phyloP scores from a whole-genome alignment of 1,140 invertebrate genomes.

The Aphis gossypii region DNA sequence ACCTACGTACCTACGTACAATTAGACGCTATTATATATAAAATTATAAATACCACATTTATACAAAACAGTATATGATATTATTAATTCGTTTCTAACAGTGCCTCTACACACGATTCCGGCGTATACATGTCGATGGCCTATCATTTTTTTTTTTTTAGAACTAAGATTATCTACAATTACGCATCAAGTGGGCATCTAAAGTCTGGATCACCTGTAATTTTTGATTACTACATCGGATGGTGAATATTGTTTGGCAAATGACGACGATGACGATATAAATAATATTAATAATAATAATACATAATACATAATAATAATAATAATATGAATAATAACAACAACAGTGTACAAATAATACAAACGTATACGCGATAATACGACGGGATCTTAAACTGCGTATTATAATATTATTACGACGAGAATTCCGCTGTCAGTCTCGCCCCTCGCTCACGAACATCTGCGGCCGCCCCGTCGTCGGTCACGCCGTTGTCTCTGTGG shows the following conservation, averaged over 20 bases:
- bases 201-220: not conserved
- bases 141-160: not conserved
- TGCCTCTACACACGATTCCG: not conserved
- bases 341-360: not conserved
- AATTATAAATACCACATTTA: no score
- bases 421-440: not conserved
- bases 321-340: not conserved
- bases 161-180: not conserved
- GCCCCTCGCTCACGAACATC: not conserved
- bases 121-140: not conserved
- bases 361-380: not conserved
- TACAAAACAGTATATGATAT: no score
- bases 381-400: not conserved
- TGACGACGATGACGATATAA: not conserved
- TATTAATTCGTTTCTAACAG: not conserved
- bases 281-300: not conserved
- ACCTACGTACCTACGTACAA: not conserved
- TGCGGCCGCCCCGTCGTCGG: not conserved
- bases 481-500: not conserved
- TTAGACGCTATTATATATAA: not conserved
- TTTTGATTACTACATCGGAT: not conserved
- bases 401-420: not conserved
- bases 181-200: not conserved
- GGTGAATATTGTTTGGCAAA: not conserved
- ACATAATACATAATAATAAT: not conserved